Base-by-base conservation (phyloP, 2,797 vertebrate genomes). In the Protosalanx chinensis region DNA sequence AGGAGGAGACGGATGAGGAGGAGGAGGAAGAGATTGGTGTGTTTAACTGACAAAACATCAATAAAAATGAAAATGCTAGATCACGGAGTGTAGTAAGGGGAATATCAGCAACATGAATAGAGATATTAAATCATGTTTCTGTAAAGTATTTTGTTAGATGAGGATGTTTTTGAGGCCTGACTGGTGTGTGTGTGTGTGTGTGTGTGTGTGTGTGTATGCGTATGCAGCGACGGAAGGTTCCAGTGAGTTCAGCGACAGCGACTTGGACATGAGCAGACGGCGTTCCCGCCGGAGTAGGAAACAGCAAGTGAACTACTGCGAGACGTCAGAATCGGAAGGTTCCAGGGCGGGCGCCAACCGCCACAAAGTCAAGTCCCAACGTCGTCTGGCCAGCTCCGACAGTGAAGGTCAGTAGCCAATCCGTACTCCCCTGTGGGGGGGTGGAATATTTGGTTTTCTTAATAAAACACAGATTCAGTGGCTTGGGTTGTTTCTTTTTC, bases 251-350 rank as follows among this genome's bases (percentile, higher is more conserved):
- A 98, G 95, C 7, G 95, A 96, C 70, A 95, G 95, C 1, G 96
- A 97, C 79, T 91, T 99, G 87, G 98, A 99, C 79, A 91, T 97
- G 56, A 93, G 96, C 67, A 91, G 95, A 61, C 94, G 97, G 33
- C 91, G 98, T 41, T 98, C 97, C 12, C 93, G 96, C 71, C 91
- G 98, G 77, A 98, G 97, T 80, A 94, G 90, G 79, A 96, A 97
- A 90, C 91, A 93, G 82, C 88, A 93, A 87, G 97, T 99, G 64
- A 98, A 99, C 88, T 99, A 99, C 79, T 93, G 93, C 27, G 98
- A 99, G 89, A 96, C 95, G 49, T 96, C 97, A 0, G 97, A 97
- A 84, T 96, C 96, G 0, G 97, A 98, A 0, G 95, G 93, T 68
- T 98, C 97, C 8, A 95, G 95, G 86, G 91, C 91, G 0, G 93